phyloP scores from a whole-genome alignment of 2,113 vertebrate species.

The Turdus rufiventris region DNA sequence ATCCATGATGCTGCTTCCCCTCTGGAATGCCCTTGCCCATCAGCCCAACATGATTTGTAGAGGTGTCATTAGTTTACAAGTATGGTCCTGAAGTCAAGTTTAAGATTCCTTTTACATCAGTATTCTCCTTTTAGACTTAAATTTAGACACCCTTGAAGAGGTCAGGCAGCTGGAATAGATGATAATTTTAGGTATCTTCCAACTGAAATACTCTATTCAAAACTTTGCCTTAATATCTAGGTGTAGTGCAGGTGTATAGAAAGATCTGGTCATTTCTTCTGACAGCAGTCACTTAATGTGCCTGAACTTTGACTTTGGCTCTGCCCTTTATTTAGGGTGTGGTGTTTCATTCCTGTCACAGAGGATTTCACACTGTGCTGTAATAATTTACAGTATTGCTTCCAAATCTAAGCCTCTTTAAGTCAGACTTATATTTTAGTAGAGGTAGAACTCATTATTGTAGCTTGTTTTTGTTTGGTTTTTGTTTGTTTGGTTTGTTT shows the following conservation, averaged over 20 bases:
- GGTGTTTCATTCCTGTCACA: not conserved
- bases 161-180: not conserved
- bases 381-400: not conserved
- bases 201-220: not conserved
- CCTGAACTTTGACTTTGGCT: constrained; percentile 34
- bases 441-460: not conserved
- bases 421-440: not conserved
- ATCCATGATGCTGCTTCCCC: not conserved
- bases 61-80: not conserved
- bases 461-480: not conserved
- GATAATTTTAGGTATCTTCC: not conserved
- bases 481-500: not conserved
- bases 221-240: not conserved
- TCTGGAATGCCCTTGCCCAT: not conserved
- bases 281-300: not conserved
- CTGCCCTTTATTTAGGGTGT: not conserved
- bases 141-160: not conserved
- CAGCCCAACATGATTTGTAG: not conserved
- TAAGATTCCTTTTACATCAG: not conserved
- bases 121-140: not conserved
- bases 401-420: not conserved
- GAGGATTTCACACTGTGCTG: not conserved
- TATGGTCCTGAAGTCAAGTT: not conserved
- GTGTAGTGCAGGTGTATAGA: not conserved
- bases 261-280: not conserved